phyloP scores from a whole-genome alignment of 1,140 invertebrate genomes.

The Ceratosolen fusciceps region DNA sequence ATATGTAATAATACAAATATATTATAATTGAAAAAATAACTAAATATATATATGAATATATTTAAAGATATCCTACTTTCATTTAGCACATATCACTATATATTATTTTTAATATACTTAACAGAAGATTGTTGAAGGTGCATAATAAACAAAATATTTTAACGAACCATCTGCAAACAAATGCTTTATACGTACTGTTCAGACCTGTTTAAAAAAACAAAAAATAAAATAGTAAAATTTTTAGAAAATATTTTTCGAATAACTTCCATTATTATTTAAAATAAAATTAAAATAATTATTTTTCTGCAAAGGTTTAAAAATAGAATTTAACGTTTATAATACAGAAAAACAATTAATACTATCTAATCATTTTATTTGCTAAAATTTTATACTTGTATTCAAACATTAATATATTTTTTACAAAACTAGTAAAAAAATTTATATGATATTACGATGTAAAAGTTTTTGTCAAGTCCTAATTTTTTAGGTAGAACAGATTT shows the following conservation, averaged over 20 bases:
- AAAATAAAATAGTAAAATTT: slow-evolving; percentile 44
- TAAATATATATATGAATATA: slow-evolving; percentile 17
- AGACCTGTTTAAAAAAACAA: slow-evolving; percentile 48
- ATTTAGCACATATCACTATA: slow-evolving; percentile 19
- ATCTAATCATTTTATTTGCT: not conserved
- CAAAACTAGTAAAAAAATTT: slow-evolving; percentile 26
- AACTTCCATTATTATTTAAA: slow-evolving; percentile 23
- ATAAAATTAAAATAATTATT: slow-evolving; percentile 45
- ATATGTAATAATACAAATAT: not conserved
- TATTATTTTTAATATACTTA: slow-evolving; percentile 47
- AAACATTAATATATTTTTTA: slow-evolving; percentile 45
- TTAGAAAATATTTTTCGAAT: slow-evolving; percentile 20
- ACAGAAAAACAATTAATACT: not conserved
- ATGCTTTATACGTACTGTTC: slow-evolving; percentile 49
- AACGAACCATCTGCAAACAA: slow-evolving; percentile 48
- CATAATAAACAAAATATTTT: slow-evolving; percentile 47
- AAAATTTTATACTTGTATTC: slow-evolving; percentile 3
- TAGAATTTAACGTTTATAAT: not conserved
- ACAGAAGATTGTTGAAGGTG: slow-evolving; percentile 30
- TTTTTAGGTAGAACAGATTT: not conserved
- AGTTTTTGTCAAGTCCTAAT: slow-evolving; percentile 15
- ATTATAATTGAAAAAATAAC: slow-evolving; percentile 13
- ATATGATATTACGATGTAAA: slow-evolving; percentile 21
- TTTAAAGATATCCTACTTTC: slow-evolving; percentile 36
- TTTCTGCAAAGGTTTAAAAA: slow-evolving; percentile 17